A percentile compares a stretch with the other conserved stretches of the same genome.
These are phyloP conservation scores for Archips xylosteana DNA, from an alignment of 2,888 invertebrate species.

Conservation along the genomic window DNA sequence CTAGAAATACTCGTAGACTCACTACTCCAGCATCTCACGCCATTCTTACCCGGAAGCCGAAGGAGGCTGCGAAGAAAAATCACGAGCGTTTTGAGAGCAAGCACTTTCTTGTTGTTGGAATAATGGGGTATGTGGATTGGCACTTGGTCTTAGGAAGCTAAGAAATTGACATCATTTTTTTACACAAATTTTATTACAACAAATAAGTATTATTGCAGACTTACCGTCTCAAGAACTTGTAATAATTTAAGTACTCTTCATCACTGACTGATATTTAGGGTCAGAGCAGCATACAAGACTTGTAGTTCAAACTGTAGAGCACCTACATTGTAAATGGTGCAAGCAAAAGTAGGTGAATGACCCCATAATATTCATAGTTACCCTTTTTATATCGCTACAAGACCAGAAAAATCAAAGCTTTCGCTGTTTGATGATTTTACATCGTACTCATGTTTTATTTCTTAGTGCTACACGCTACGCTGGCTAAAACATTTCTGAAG, in stretches of 20 bases:
- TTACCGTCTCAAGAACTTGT: not conserved
- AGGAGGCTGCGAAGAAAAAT: slow-evolving; percentile 29
- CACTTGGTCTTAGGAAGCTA: not conserved
- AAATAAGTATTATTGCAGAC: not conserved
- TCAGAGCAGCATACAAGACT: not conserved
- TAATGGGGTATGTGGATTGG: not conserved
- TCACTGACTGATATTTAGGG: not conserved
- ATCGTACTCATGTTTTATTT: too few relatives aligned
- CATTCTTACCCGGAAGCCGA: slow-evolving; percentile 41
- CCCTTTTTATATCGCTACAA: too few relatives aligned
- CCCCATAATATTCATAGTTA: too few relatives aligned
- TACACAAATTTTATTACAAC: not conserved
- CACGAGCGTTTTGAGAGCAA: slow-evolving; percentile 23
- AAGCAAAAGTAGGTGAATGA: too few relatives aligned
- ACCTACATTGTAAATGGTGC: not conserved
- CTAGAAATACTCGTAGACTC: slow-evolving; percentile 47
- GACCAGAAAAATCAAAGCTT: too few relatives aligned
- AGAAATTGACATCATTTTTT: not conserved
- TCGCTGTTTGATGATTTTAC: too few relatives aligned
- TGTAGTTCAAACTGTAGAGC: not conserved
- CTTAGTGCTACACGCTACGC: not conserved
- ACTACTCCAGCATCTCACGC: slow-evolving; percentile 42
- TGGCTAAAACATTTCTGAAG: not conserved
- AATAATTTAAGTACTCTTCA: not conserved
- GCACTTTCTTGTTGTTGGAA: slow-evolving; percentile 26